Percentiles rank a stretch among this genome's conserved stretches.
These are phyloP conservation scores for Apolygus lucorum DNA, from an alignment of 1,140 invertebrate genomes.

Conservation along the genomic window DNA sequence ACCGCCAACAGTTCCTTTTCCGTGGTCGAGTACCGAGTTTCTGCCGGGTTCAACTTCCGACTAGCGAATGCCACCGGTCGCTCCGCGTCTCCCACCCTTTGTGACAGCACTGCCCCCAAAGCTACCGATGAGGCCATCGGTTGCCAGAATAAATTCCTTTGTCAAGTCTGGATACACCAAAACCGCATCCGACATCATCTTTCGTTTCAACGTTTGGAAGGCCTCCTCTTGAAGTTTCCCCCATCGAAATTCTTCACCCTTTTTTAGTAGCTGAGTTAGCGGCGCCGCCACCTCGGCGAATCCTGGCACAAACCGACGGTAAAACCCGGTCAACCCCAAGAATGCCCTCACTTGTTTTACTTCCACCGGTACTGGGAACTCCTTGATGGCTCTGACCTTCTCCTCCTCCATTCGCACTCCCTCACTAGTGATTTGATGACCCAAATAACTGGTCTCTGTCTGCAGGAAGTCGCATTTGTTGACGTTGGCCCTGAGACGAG, in stretches of 20 bases:
- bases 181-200: conserved; percentile 36
- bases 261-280: conserved; percentile 33
- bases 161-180: conserved; percentile 38
- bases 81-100: conserved; percentile 33
- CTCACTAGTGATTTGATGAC: conserved; percentile 37
- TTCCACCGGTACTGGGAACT: conserved; percentile 36
- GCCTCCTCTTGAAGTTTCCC: neutral
- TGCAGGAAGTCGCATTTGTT: conserved; percentile 36
- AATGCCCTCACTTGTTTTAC: conserved; percentile 36
- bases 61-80: conserved; percentile 39
- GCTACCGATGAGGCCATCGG: conserved; percentile 35
- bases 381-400: conserved; percentile 37
- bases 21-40: too few species aligned
- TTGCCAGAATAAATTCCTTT: conserved; percentile 35
- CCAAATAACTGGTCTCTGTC: conserved; percentile 36
- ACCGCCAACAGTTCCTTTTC: conserved; percentile 40
- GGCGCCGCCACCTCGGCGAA: conserved; percentile 35
- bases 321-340: conserved; percentile 38
- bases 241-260: conserved; percentile 17
- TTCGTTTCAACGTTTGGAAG: conserved; percentile 39
- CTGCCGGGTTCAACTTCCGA: conserved; percentile 39
- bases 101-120: conserved; percentile 36
- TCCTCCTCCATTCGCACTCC: conserved; percentile 37
- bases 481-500: conserved; percentile 28
- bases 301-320: conserved; percentile 37